phyloP scores from a whole-genome alignment of 1,140 invertebrate species.

The Oedothorax gibbosus region DNA sequence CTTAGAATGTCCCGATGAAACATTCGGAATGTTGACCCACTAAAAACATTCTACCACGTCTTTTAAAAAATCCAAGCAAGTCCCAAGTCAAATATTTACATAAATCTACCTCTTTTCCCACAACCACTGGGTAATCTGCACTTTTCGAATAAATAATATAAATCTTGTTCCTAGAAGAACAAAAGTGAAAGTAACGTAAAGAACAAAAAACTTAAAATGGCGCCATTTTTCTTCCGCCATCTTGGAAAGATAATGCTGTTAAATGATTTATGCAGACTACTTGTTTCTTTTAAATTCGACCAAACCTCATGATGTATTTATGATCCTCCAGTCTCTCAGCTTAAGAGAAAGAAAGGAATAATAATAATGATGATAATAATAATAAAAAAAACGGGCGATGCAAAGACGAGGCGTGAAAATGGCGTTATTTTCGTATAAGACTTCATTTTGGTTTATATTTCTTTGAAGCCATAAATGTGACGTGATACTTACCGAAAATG shows the following conservation, averaged over 20 bases:
- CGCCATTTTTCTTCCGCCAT: slow-evolving; percentile 23
- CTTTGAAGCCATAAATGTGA: no score
- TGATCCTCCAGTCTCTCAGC: neutral
- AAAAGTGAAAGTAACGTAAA: neutral
- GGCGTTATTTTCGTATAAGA: no score
- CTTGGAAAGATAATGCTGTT: slow-evolving; percentile 25
- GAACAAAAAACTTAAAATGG: neutral
- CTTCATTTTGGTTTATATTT: no score
- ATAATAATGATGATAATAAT: neutral
- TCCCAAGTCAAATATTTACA: slow-evolving; percentile 31
- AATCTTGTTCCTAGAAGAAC: neutral
- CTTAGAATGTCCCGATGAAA: no score
- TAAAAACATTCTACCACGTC: no score
- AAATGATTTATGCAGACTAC: slow-evolving; percentile 41
- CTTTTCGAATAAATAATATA: slow-evolving; percentile 29
- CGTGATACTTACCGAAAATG: no score
- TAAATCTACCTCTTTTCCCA: slow-evolving; percentile 1
- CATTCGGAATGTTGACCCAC: no score
- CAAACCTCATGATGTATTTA: slow-evolving; percentile 45
- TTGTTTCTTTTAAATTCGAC: slow-evolving; percentile 47
- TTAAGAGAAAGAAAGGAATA: neutral
- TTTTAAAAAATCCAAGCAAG: neutral
- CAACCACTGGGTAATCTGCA: neutral
- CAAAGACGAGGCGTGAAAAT: no score
- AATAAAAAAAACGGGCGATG: no score